Percentiles rank a stretch among this genome's conserved stretches.
phyloP scores from a whole-genome alignment of 2,113 vertebrate species.

The Bagarius yarrelli region DNA sequence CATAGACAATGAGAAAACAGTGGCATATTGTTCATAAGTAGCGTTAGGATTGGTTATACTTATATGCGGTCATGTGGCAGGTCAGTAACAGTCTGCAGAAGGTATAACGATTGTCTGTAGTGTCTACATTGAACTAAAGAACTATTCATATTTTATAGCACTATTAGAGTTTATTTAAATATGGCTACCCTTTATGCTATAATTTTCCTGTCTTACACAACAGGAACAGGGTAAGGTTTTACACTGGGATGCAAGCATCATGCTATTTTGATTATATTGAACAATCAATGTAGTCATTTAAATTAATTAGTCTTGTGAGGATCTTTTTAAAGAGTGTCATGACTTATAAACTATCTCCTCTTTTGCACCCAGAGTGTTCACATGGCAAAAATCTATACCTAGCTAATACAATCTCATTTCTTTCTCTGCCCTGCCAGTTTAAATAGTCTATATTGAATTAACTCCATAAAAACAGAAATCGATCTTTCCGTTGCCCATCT shows the following conservation, averaged over 20 bases:
- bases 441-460: conserved; percentile 75
- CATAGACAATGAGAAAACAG: not conserved
- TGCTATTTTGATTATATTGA: conserved; percentile 68
- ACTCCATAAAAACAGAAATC: conserved; percentile 73
- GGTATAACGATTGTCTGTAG: not conserved
- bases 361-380: conserved; percentile 60
- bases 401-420: conserved; percentile 74
- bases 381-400: conserved; percentile 70
- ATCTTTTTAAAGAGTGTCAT: conserved; percentile 61
- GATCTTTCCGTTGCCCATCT: conserved; percentile 69
- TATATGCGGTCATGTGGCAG: conserved; percentile 5
- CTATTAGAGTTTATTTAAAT: not conserved
- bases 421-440: conserved; percentile 69
- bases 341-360: conserved; percentile 61
- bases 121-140: not conserved
- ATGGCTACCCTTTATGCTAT: too few species aligned
- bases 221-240: conserved; percentile 63
- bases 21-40: not conserved
- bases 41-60: not conserved
- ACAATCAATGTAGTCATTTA: conserved; percentile 68
- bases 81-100: not conserved
- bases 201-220: not conserved
- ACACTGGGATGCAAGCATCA: conserved; percentile 66
- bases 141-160: not conserved
- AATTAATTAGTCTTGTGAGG: conserved; percentile 66